Base-by-base conservation (phyloP, 2,797 vertebrate species). In the Micropoecilia bifurca region DNA sequence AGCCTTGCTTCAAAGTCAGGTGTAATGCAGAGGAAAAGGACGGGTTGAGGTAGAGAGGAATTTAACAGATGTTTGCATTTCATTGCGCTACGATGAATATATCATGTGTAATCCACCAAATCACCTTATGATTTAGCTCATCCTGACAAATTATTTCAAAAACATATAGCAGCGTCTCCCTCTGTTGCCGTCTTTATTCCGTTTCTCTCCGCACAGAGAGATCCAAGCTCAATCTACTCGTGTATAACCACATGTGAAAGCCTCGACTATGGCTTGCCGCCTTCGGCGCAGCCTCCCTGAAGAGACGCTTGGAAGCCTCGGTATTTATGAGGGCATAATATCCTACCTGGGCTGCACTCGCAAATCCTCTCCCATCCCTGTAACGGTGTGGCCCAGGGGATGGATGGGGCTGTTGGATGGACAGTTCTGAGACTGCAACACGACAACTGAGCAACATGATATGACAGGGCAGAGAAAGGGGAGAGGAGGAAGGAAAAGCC, bases 281-380 rank as follows among this genome's bases (percentile, higher is more conserved):
- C 61, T 77, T 46, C 9, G 66, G 46, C 75, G 33, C 13, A 0
- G 28, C 80, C 30, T 80, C 81, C 85, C 91, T 48, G 3, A 77
- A 77, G 83, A 81, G 57, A 80, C 0, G 48, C 78, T 75, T 48
- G 68, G 77, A 80, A 83, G 71, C 33, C 80, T 41, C 50, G 43
- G 85, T 85, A 85, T 92, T 89, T 83, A 88, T 83, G 80, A 85
- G 78, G 73, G 75, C 66, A 71, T 89, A 85, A 90, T 91, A 80
- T 90, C 92, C 84, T 92, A 95, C 95, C 94, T 93, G 78, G 53
- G 78, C 83, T 75, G 73, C 85, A 76, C 82, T 86, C 75, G 75
- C 75, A 85, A 18, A 6, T 89, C 85, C 76, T 63, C 78, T 73
- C 73, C 73, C 76, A 77, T 81, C 84, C 75, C 76, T n/a, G 63